Evolutionary conservation across 2,888 invertebrate species (phyloP).

Genomic region (Sphaerophoria rueppellii): DNA sequence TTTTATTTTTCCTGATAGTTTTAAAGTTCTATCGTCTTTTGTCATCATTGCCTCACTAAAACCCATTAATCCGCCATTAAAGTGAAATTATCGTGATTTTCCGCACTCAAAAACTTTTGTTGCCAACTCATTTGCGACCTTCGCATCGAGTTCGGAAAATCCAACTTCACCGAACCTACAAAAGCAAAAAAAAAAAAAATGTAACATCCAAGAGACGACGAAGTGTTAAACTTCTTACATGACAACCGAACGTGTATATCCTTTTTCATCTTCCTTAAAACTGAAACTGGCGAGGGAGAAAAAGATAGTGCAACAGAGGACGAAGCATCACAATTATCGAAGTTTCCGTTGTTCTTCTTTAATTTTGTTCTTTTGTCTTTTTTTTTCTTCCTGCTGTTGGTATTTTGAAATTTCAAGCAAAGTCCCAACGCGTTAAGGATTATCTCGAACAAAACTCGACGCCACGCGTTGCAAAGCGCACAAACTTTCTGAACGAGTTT

Average conservation of each 20-base stretch:
- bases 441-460: constrained; percentile 56
- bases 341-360: constrained; percentile 20
- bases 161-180: neutral
- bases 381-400: neutral
- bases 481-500: constrained; percentile 39
- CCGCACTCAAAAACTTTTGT: constrained; percentile 34
- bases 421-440: constrained; percentile 63
- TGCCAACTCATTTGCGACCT: constrained; percentile 71
- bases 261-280: neutral
- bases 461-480: constrained; percentile 42
- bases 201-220: neutral
- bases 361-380: neutral
- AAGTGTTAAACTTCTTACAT: constrained; percentile 41
- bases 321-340: constrained; percentile 57
- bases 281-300: neutral
- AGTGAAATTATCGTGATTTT: constrained; percentile 58
- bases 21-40: constrained; percentile 25
- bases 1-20: neutral
- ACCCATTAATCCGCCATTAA: constrained; percentile 66
- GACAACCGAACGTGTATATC: constrained; percentile 40
- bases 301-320: neutral
- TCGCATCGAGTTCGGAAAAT: constrained; percentile 34
- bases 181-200: constrained; percentile 2
- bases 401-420: constrained; percentile 34
- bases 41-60: constrained; percentile 46